phyloP scores from a whole-genome alignment of 2,888 invertebrate genomes.

The Dasysyrphus tricinctus region DNA sequence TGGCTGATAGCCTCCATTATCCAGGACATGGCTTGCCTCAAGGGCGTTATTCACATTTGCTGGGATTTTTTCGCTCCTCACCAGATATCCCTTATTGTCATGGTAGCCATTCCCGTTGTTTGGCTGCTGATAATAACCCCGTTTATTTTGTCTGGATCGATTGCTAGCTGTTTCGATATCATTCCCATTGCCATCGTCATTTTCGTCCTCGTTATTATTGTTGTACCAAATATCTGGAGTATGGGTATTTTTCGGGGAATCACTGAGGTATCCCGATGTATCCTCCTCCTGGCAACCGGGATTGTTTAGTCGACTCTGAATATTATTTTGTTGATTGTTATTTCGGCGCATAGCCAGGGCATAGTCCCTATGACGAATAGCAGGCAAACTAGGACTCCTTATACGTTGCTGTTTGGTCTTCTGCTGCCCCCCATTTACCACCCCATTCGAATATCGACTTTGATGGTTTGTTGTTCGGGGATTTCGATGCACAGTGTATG shows the following conservation, averaged over 20 bases:
- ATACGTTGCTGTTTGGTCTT: constrained; percentile 78
- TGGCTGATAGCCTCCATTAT: constrained; percentile 58
- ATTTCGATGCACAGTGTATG: constrained; percentile 62
- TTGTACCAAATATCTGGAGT: constrained; percentile 84
- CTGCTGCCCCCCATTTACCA: constrained; percentile 6
- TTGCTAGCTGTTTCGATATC: constrained; percentile 76
- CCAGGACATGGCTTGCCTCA: constrained; percentile 45
- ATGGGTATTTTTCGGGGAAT: constrained; percentile 86
- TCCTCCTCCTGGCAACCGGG: constrained; percentile 87
- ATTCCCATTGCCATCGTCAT: constrained; percentile 75
- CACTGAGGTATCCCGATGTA: constrained; percentile 93
- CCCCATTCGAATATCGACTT: constrained; percentile 58
- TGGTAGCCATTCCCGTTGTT: constrained; percentile 74
- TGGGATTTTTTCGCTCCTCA: constrained; percentile 44
- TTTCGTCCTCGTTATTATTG: constrained; percentile 79
- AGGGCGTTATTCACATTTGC: constrained; percentile 55
- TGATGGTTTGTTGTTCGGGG: constrained; percentile 40
- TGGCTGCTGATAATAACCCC: constrained; percentile 68
- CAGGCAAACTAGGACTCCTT: constrained; percentile 88
- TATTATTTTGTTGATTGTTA: constrained; percentile 79
- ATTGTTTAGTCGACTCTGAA: constrained; percentile 79
- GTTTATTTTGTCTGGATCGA: constrained; percentile 76
- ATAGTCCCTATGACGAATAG: constrained; percentile 84
- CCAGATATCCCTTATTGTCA: constrained; percentile 64
- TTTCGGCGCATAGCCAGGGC: constrained; percentile 76